A percentile compares a stretch with the other conserved stretches of the same genome.
These are phyloP conservation scores for Hypena proboscidalis DNA, from an alignment of 2,888 invertebrate genomes.

Conservation along the genomic window DNA sequence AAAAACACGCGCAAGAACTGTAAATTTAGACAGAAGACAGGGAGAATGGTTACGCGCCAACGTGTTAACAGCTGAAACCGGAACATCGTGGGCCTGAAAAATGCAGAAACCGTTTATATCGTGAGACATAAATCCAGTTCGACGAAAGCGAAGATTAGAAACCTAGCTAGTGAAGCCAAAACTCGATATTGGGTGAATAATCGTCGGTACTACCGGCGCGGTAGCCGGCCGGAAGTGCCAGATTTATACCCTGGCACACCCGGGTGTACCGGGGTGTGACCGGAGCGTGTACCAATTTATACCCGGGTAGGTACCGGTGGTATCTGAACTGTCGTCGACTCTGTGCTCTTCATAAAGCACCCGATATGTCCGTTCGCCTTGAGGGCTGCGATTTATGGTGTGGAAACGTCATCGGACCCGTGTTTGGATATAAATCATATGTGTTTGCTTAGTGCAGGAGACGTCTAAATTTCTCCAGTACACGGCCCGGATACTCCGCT, in stretches of 20 bases:
- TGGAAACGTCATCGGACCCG: slow-evolving; percentile 81
- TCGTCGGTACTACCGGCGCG: slow-evolving; percentile 84
- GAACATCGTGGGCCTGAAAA: slow-evolving; percentile 34
- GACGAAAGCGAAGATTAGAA: slow-evolving; percentile 81
- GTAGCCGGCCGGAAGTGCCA: slow-evolving; percentile 79
- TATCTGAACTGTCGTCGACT: slow-evolving; percentile 72
- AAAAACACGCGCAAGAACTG: too few species aligned
- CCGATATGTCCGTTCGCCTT: slow-evolving; percentile 79
- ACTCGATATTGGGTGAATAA: slow-evolving; percentile 85
- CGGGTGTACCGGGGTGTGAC: slow-evolving; percentile 63
- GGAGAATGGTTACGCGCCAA: too few species aligned
- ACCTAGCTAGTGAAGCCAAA: slow-evolving; percentile 81
- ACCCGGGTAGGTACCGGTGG: slow-evolving; percentile 51
- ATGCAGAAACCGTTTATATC: slow-evolving; percentile 41
- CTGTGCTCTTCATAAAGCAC: slow-evolving; percentile 77
- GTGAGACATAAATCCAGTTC: slow-evolving; percentile 68
- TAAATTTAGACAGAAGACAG: too few species aligned
- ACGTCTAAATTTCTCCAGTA: slow-evolving; percentile 63
- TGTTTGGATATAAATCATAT: slow-evolving; percentile 80
- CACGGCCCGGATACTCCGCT: slow-evolving; percentile 54
- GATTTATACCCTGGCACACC: slow-evolving; percentile 77
- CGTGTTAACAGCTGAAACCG: slow-evolving; percentile 26
- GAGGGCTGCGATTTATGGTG: slow-evolving; percentile 82
- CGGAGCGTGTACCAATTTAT: slow-evolving; percentile 51
- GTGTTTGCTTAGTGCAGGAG: slow-evolving; percentile 72